These are phyloP conservation scores for Myiopsitta monachus DNA, from an alignment of 2,113 vertebrate species.

Conservation along the genomic window DNA sequence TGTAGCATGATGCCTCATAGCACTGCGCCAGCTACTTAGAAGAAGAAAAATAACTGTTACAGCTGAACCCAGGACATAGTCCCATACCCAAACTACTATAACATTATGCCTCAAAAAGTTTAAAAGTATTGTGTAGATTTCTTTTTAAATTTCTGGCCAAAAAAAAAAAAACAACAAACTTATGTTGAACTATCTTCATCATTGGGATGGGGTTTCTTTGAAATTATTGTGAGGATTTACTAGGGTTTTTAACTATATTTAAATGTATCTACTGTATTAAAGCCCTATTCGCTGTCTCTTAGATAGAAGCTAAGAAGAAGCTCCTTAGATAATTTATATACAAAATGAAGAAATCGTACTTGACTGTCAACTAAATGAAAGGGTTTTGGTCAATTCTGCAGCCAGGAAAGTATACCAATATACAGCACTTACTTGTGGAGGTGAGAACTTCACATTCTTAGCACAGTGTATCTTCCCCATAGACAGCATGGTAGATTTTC, in stretches of 20 bases:
- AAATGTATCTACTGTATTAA: not conserved
- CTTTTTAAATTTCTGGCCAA: not conserved
- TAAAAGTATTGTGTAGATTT: not conserved
- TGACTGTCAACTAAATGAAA: not conserved
- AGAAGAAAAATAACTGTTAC: not conserved
- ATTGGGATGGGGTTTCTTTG: not conserved
- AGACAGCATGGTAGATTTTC: not conserved
- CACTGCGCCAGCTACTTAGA: not conserved
- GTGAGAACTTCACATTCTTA: not conserved
- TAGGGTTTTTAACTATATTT: not conserved
- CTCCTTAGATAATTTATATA: not conserved
- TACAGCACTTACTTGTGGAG: not conserved
- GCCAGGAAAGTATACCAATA: not conserved
- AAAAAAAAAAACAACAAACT: not conserved
- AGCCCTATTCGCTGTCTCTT: not conserved
- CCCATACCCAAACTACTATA: not conserved
- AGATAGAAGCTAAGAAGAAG: too few species aligned
- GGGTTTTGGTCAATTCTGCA: not conserved
- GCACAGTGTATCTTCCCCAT: not conserved
- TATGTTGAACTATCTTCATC: not conserved
- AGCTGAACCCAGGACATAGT: not conserved
- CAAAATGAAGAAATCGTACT: not conserved
- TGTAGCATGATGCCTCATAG: not conserved
- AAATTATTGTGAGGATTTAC: not conserved
- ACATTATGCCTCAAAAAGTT: not conserved